Percentiles rank a stretch among this genome's conserved stretches.
Conservation (phyloP, 2,113 vertebrate species). For the Salvelinus namaycush region DNA sequence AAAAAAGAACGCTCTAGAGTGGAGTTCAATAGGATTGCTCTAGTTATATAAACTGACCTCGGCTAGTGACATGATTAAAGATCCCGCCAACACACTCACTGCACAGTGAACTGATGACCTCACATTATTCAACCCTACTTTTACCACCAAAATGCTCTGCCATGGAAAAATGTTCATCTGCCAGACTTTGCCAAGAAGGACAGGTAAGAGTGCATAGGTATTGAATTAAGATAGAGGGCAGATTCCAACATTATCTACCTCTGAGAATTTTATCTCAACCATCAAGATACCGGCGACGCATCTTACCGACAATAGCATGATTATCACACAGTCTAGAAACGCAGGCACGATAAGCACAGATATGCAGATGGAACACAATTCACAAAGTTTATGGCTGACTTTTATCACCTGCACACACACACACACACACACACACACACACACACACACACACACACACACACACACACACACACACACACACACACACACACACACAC, state of each 20-base stretch:
- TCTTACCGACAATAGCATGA: constrained; percentile 51
- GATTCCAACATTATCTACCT: constrained; percentile 59
- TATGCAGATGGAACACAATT: constrained; percentile 30
- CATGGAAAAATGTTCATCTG: not conserved
- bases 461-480: too few species aligned
- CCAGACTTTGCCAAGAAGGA: constrained; percentile 24
- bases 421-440: not conserved
- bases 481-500: too few species aligned
- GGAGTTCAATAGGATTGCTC: constrained; percentile 35
- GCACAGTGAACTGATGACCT: not conserved
- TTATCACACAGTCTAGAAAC: constrained; percentile 25
- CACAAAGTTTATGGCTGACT: constrained; percentile 36
- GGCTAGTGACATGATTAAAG: constrained; percentile 13
- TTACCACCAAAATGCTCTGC: not conserved
- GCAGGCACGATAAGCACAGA: not conserved
- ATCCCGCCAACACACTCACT: not conserved
- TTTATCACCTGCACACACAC: constrained; percentile 40
- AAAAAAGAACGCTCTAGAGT: constrained; percentile 40
- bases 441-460: too few species aligned
- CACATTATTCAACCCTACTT: not conserved
- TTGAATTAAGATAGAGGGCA: constrained; percentile 57
- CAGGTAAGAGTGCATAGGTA: constrained; percentile 55
- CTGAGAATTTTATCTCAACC: constrained; percentile 55
- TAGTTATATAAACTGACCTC: constrained; percentile 35
- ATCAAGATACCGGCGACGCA: constrained; percentile 63